A percentile compares a stretch with the other conserved stretches of the same genome.
These are phyloP conservation scores for Lithophane socia DNA, from an alignment of 2,888 invertebrate genomes.

Conservation along the genomic window DNA sequence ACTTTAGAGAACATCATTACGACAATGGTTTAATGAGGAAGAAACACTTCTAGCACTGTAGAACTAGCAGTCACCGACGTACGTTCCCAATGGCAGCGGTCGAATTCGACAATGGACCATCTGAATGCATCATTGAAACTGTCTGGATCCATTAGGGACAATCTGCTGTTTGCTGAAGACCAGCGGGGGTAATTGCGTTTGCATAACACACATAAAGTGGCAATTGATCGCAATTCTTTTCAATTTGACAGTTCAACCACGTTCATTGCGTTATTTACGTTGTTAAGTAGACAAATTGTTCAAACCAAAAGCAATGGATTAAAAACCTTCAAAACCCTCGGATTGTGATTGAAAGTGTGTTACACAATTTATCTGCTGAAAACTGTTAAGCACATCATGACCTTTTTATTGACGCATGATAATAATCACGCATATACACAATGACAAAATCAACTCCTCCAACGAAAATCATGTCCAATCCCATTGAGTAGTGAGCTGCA, in stretches of 20 bases:
- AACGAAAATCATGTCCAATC: constrained; percentile 24
- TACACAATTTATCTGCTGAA: neutral
- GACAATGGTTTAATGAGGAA: neutral
- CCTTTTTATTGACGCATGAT: neutral
- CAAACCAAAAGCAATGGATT: neutral
- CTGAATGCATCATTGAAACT: neutral
- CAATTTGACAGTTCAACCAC: neutral
- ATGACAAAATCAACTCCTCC: neutral
- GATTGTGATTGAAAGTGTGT: neutral
- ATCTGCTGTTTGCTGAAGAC: neutral
- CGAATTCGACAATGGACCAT: neutral
- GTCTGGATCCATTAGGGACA: neutral
- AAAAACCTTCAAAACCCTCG: neutral
- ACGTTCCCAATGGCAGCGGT: neutral
- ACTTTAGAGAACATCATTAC: neutral
- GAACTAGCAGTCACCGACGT: neutral
- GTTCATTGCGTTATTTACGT: neutral
- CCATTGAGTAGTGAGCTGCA: constrained; percentile 19
- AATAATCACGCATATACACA: constrained; percentile 7
- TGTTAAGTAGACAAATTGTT: neutral
- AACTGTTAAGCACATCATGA: neutral
- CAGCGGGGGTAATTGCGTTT: neutral
- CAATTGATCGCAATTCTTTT: neutral
- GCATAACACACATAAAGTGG: neutral
- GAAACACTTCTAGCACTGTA: neutral